Conservation (phyloP, 2,888 invertebrate genomes). For the Kryphioiulus occultus region DNA sequence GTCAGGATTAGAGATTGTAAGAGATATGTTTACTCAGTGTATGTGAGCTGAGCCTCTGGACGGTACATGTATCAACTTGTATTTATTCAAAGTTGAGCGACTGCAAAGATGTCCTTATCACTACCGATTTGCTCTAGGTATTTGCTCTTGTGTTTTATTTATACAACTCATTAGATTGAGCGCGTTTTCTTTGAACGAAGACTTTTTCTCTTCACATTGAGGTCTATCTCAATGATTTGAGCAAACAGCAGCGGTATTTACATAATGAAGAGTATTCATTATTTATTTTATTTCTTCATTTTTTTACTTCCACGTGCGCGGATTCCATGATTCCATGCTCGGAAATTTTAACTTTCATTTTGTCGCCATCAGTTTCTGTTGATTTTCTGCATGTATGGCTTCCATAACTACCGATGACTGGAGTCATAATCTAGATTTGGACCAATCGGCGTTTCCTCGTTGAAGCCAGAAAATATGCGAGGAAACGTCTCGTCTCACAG, state of each 20-base stretch:
- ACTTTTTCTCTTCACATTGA: neutral
- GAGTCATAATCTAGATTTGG: neutral
- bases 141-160: neutral
- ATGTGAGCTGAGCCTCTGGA: neutral
- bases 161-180: neutral
- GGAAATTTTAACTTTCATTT: neutral
- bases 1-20: too few species aligned
- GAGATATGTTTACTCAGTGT: too few species aligned
- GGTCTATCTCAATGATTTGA: neutral
- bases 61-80: neutral
- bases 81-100: neutral
- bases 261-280: constrained; percentile 11
- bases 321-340: neutral
- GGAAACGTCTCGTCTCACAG: neutral
- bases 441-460: neutral
- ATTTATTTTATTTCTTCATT: neutral
- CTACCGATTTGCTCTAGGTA: neutral
- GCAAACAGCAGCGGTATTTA: neutral
- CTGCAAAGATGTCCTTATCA: neutral
- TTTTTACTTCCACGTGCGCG: neutral
- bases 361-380: neutral
- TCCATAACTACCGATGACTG: neutral
- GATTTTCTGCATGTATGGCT: neutral
- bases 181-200: neutral
- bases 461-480: neutral